phyloP scores from a whole-genome alignment of 2,888 invertebrate species.

The Epistrophe grossulariae region DNA sequence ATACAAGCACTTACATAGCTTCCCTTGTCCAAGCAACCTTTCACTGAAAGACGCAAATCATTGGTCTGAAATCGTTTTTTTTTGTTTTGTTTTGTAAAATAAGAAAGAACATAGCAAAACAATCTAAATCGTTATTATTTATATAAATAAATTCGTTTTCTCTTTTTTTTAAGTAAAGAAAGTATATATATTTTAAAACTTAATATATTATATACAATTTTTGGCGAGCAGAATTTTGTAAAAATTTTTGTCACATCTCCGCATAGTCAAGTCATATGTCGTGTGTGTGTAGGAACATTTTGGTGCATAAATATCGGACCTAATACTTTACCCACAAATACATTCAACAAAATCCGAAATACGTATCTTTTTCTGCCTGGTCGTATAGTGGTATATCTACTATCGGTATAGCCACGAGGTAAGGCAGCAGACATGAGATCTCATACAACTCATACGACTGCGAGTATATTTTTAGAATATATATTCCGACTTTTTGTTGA shows the following conservation, averaged over 20 bases:
- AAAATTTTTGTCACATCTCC: constrained; percentile 54
- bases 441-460: constrained; percentile 46
- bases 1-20: no score
- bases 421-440: constrained; percentile 25
- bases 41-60: background rate
- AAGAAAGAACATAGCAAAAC: background rate
- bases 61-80: background rate
- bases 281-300: constrained; percentile 14
- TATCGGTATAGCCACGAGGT: constrained; percentile 34
- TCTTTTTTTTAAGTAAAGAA: background rate
- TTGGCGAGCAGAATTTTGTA: constrained; percentile 30
- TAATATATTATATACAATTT: background rate
- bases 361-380: constrained; percentile 20
- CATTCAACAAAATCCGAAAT: constrained; percentile 42
- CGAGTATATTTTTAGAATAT: constrained; percentile 73
- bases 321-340: constrained; percentile 50
- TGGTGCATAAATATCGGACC: constrained; percentile 62
- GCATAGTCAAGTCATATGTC: constrained; percentile 31
- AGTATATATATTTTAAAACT: background rate
- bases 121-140: background rate
- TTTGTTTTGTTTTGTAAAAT: background rate
- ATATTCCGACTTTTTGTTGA: constrained; percentile 69
- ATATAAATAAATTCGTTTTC: background rate
- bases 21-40: background rate
- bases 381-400: constrained; percentile 5